phyloP scores from a whole-genome alignment of 2,113 vertebrate genomes.

The Sitta europaea region DNA sequence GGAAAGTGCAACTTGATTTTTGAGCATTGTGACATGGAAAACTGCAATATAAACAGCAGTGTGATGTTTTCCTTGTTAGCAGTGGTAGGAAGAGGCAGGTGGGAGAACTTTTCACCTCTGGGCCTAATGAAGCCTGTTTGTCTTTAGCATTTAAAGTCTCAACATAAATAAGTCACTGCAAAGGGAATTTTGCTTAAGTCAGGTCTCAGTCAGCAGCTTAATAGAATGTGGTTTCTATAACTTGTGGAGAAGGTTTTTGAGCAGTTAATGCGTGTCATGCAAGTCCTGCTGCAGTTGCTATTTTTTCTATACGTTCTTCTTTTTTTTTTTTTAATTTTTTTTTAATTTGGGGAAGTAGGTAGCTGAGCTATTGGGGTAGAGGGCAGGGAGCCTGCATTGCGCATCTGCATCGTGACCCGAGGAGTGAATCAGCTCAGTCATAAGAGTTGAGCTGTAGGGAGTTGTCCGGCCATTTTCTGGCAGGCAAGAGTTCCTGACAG shows the following conservation, averaged over 20 bases:
- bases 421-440: neutral
- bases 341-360: neutral
- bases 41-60: neutral
- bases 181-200: conserved; percentile 16
- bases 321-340: neutral
- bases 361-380: neutral
- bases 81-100: neutral
- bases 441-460: neutral
- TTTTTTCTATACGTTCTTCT: neutral
- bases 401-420: neutral
- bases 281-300: neutral
- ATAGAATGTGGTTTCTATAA: neutral
- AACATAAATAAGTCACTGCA: neutral
- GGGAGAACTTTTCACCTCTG: neutral
- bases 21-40: neutral
- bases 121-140: neutral
- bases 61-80: neutral
- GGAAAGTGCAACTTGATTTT: neutral
- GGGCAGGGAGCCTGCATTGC: neutral
- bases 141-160: neutral
- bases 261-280: neutral
- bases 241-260: neutral
- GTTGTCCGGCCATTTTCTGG: neutral
- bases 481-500: neutral
- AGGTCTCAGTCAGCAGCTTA: neutral